A percentile compares a stretch with the other conserved stretches of the same genome.
These are phyloP conservation scores for Agonopterix alstromeriana DNA, from an alignment of 2,888 invertebrate species.

Conservation along the genomic window DNA sequence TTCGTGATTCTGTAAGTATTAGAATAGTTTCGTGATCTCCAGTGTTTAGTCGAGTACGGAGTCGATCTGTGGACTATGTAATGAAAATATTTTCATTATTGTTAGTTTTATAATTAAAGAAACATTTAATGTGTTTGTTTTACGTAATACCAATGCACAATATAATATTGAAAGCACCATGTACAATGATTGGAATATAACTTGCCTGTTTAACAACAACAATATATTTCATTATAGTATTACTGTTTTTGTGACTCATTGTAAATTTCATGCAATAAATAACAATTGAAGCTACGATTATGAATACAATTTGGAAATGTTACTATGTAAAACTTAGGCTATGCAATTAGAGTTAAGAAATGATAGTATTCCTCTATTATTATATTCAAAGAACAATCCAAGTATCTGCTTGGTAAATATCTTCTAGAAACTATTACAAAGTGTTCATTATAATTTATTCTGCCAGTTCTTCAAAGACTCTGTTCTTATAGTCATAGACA, in stretches of 20 bases:
- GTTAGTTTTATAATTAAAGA: conserved; percentile 18
- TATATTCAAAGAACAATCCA: conserved; percentile 27
- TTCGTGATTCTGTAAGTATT: conserved; percentile 42
- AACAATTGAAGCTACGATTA: neutral
- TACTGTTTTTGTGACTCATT: conserved; percentile 3
- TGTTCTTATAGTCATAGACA: conserved; percentile 34
- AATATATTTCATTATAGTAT: neutral
- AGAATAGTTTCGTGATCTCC: conserved; percentile 70
- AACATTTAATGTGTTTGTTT: conserved; percentile 5
- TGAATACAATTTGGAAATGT: neutral
- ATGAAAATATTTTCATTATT: too few species aligned
- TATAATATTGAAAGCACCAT: conserved; percentile 27
- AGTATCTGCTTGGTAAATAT: conserved; percentile 24
- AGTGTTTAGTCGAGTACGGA: conserved; percentile 50
- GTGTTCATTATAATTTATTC: conserved; percentile 58
- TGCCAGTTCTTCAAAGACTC: conserved; percentile 34
- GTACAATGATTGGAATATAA: conserved; percentile 20
- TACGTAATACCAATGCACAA: conserved; percentile 19
- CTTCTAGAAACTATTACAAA: conserved; percentile 23
- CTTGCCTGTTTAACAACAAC: conserved; percentile 27
- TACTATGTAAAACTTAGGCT: conserved; percentile 24
- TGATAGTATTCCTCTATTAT: conserved; percentile 56
- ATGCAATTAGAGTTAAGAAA: conserved; percentile 38
- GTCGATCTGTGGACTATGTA: conserved; percentile 40
- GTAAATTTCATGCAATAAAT: conserved; percentile 1